Percentiles rank a stretch among this genome's conserved stretches.
Conservation (phyloP, 2,797 vertebrate species). For the Mycteria americana region DNA sequence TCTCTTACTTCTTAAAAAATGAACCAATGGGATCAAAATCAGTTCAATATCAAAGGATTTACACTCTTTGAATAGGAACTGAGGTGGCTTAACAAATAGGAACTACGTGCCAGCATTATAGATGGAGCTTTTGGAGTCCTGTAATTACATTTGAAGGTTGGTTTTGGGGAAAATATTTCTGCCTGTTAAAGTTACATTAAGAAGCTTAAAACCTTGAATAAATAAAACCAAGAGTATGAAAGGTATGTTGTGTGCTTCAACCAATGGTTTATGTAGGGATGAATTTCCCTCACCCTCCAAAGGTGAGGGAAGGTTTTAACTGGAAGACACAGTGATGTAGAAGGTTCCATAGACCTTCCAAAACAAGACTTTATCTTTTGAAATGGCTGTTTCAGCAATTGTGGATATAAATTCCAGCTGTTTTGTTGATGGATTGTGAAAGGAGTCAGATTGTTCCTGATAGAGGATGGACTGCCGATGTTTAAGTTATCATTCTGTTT, state of each 20-base stretch:
- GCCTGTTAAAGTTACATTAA: neutral
- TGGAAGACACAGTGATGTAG: neutral
- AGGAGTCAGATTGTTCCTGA: neutral
- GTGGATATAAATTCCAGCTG: neutral
- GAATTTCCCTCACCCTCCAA: neutral
- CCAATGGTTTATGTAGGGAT: neutral
- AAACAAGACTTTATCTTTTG: neutral
- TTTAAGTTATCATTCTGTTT: neutral
- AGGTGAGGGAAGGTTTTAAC: neutral
- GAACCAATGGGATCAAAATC: neutral
- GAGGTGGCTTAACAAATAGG: neutral
- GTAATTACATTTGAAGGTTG: neutral
- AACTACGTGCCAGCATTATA: neutral
- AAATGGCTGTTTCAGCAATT: neutral
- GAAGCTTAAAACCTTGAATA: neutral
- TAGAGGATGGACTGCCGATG: rapidly evolving
- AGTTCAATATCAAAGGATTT: neutral
- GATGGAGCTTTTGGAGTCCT: neutral
- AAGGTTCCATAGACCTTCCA: neutral
- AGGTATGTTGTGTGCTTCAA: neutral
- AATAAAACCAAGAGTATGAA: neutral
- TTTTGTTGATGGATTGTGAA: neutral
- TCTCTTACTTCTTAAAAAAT: neutral
- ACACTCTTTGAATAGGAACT: neutral
- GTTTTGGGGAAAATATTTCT: neutral